Evolutionary conservation across 2,888 invertebrate genomes (phyloP).

Genomic region (Hirtodrosophila trivittata): DNA sequence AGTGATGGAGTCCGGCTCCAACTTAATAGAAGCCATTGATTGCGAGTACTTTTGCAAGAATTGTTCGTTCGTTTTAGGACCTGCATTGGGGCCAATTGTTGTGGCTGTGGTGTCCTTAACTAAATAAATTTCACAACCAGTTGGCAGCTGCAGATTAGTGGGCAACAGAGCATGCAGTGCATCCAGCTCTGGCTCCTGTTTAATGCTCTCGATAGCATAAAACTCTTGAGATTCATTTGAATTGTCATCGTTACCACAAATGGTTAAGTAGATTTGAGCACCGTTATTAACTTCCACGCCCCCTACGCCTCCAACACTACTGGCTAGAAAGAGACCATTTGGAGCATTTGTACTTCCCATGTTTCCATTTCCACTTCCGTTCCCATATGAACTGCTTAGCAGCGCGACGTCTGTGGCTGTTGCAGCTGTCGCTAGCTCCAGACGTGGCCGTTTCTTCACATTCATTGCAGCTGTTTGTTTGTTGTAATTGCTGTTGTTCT

Average conservation of each 20-base stretch:
- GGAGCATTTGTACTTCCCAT: conserved; percentile 2
- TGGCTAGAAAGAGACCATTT: conserved; percentile 51
- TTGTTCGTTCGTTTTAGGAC: conserved; percentile 21
- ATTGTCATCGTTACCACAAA: conserved; percentile 76
- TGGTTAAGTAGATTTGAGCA: conserved; percentile 72
- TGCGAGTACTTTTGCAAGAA: conserved; percentile 27
- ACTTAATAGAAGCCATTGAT: conserved; percentile 54
- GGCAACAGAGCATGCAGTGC: conserved; percentile 66
- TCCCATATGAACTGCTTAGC: conserved; percentile 20
- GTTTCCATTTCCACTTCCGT: conserved; percentile 19
- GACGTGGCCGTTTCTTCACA: conserved; percentile 66
- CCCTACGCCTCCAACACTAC: conserved; percentile 12
- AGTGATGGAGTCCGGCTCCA: conserved; percentile 64
- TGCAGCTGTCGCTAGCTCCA: conserved; percentile 59
- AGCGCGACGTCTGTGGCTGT: conserved; percentile 28
- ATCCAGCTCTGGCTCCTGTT: conserved; percentile 76
- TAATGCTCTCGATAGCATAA: conserved; percentile 72
- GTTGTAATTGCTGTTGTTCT: conserved; percentile 6
- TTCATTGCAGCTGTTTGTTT: conserved; percentile 56
- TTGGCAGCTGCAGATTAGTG: conserved; percentile 74
- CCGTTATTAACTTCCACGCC: conserved; percentile 44
- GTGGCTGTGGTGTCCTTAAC: conserved; percentile 66
- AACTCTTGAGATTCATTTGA: conserved; percentile 78
- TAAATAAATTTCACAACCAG: conserved; percentile 81
- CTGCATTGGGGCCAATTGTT: conserved; percentile 8